Base-by-base conservation (phyloP, 2,888 invertebrate genomes). In the Chalcis sispes region DNA sequence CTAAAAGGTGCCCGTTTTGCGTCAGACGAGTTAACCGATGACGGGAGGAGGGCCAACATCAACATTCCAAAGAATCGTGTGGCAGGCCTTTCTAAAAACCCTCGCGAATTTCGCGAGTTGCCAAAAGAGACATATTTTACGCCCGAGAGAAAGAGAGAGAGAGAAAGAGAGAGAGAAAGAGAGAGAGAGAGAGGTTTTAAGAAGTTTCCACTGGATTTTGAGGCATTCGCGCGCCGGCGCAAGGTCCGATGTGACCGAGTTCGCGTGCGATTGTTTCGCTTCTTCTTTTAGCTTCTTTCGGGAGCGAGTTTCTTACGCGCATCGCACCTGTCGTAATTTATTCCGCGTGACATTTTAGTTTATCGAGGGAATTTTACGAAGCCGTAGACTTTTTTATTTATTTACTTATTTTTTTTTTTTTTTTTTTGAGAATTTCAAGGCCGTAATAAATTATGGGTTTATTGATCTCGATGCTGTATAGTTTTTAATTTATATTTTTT, bases 91-190 rank as follows among this genome's bases (percentile, higher is more conserved):
- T 42, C 79, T 71, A 64, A 86, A 87, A 87, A 86, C 48, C 56
- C 13, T 62, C 54, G 59, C 74, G 69, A 69, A 40, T 59, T 42
- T 70, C 62, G 54, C 66, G 77, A 61, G 61, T 66, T 74, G 3
- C 80, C 78, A 80, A 86, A 86, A 86, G 82, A 87, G 86, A 87
- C 85, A 85, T 87, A 86, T 85, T 86, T 86, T 84, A 85, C 82
- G 84, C 83, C 46, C 66, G 67, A 81, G 77, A 25, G 72, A n/a
- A n/a, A n/a, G n/a, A n/a, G n/a, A n/a, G n/a, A n/a, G n/a, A n/a
- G n/a, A n/a, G n/a, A n/a, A n/a, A n/a, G n/a, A n/a, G n/a, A n/a
- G n/a, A n/a, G n/a, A n/a, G n/a, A n/a, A n/a, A n/a, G n/a, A n/a
- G n/a, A n/a, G n/a, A n/a, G n/a, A n/a, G n/a, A n/a, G n/a, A n/a